These are phyloP conservation scores for Thereva nobilitata DNA, from an alignment of 2,888 invertebrate genomes.

Conservation along the genomic window DNA sequence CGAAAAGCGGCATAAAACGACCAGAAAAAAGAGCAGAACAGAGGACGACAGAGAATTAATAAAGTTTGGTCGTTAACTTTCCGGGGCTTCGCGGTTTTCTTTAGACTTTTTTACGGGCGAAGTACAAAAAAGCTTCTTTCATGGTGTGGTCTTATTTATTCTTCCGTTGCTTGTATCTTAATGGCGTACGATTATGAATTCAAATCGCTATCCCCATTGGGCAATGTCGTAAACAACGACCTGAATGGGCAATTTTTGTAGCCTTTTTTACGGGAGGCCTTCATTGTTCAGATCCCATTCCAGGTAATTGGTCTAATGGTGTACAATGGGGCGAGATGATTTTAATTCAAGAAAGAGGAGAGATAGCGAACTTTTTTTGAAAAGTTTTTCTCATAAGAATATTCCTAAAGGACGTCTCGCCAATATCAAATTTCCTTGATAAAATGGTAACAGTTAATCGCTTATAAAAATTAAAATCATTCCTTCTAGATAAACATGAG, in stretches of 20 bases:
- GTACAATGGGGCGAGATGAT: conserved; percentile 26
- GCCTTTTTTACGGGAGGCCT: conserved; percentile 19
- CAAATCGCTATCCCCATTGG: conserved; percentile 41
- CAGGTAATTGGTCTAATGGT: conserved; percentile 36
- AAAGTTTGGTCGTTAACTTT: conserved; percentile 4
- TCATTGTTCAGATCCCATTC: conserved; percentile 29
- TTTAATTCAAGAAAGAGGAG: conserved; percentile 13
- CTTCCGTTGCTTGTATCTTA: conserved; percentile 32
- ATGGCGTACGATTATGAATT: conserved; percentile 38
- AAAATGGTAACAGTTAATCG: conserved; percentile 6
- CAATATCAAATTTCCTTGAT: conserved; percentile 19
- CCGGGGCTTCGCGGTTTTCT: conserved; percentile 8
- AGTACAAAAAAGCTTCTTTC: conserved; percentile 1
- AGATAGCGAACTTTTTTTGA: not conserved
- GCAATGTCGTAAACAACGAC: conserved; percentile 36
- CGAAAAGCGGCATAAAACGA: not conserved
- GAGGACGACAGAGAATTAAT: conserved; percentile 13
- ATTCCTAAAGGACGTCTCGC: not conserved
- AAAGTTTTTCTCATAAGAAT: not conserved
- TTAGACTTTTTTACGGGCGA: not conserved
- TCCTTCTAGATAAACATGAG: not conserved
- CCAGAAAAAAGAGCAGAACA: not conserved
- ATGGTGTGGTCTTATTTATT: conserved; percentile 37
- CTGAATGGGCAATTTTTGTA: conserved; percentile 36
- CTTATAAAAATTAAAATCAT: conserved; percentile 10